Evolutionary conservation across 2,888 invertebrate genomes (phyloP), one percentile per base, ranked within the genome.

Genomic region (Abrostola triplasia): DNA sequence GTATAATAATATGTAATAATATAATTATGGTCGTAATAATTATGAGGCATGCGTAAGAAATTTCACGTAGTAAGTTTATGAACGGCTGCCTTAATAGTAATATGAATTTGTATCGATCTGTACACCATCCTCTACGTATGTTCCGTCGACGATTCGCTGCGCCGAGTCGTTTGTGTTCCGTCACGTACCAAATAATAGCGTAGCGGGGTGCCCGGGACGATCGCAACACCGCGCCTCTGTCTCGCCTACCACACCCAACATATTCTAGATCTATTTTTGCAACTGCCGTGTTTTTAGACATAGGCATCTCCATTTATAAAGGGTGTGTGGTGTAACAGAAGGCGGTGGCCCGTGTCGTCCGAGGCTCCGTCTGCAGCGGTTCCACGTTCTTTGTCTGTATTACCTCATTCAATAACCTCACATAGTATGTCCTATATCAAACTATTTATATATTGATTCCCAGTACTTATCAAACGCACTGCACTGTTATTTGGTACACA

Each of bases 401-500:
- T 93, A 93, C 93, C 93, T 93, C 92, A 91, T 89, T 86, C 84
- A 84, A 80, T 90, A 91, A 92, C 93, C 92, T 93, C 93, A 91
- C 88, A 79, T 87, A 88, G 83, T 87, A 80, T 83, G 83, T 80
- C 77, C 77, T 86, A 83, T 87, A 84, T 85, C 82, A 82, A 81
- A 84, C 86, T 90, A 88, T 88, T 88, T 88, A 73, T 72, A 53
- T 72, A 88, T 88, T 86, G 84, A 74, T 56, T 84, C 81, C 86
- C 86, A 85, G 93, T 93, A 94, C 92, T 93, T 93, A 93, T 86
- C 85, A 78, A 86, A 82, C 85, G 88, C 90, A 86, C 92, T 91
- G 92, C 93, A 91, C 93, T 93, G 92, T 93, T 93, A 92, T 92
- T 92, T 93, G 93, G 93, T 92, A 93, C 92, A 91, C 90, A 85